Percentiles rank a stretch among this genome's conserved stretches.
These are phyloP conservation scores for Microctonus hyperodae DNA, from an alignment of 2,888 invertebrate genomes.

Conservation along the genomic window DNA sequence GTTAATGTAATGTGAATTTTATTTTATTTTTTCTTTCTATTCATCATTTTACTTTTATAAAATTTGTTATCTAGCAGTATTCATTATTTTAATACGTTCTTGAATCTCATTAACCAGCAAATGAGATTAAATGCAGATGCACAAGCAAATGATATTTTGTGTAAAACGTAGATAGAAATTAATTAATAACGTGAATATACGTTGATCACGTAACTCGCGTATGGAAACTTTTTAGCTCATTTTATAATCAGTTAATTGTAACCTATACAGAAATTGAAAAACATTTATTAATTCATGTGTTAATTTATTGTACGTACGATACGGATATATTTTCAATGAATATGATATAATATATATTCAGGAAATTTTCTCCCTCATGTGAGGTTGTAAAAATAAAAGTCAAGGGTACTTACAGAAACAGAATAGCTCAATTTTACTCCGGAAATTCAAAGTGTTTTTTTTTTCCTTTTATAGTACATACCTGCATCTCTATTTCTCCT, in stretches of 20 bases:
- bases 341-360: not conserved
- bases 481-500: not conserved
- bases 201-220: not conserved
- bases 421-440: conserved; percentile 11
- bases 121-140: conserved; percentile 19
- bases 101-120: not conserved
- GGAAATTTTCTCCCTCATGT: not conserved
- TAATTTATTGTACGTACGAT: not conserved
- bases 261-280: not conserved
- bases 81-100: conserved; percentile 13
- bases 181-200: not conserved
- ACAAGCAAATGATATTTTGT: not conserved
- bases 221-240: not conserved
- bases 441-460: conserved; percentile 20
- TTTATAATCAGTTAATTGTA: not conserved
- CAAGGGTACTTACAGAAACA: not conserved
- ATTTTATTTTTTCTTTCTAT: not conserved
- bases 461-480: not conserved
- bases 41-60: not conserved
- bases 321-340: not conserved
- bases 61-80: conserved; percentile 17
- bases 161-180: not conserved
- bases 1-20: conserved; percentile 7
- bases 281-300: not conserved
- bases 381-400: not conserved